Evolutionary conservation across 2,113 vertebrate genomes (phyloP).

Genomic region (Phainopepla nitens): DNA sequence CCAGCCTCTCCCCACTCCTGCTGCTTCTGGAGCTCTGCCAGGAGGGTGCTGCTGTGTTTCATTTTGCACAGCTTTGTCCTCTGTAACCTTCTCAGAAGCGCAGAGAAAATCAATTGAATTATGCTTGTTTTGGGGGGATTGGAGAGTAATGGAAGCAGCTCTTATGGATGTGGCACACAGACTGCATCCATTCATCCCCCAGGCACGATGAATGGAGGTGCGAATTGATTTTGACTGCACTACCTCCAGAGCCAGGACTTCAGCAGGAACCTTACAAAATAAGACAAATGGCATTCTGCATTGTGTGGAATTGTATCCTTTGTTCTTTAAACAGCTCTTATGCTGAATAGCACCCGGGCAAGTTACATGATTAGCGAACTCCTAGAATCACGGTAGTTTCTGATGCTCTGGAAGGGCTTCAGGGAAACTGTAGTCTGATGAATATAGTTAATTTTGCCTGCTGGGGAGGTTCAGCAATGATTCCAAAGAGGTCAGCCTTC

Average conservation of each 20-base stretch:
- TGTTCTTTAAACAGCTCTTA: constrained; percentile 61
- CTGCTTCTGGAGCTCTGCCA: not conserved
- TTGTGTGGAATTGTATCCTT: constrained; percentile 49
- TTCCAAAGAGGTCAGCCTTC: not conserved
- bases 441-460: not conserved
- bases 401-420: not conserved
- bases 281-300: constrained; percentile 62
- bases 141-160: constrained; percentile 31
- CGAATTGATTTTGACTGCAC: constrained; percentile 63
- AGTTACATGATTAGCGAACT: not conserved
- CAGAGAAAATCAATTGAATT: constrained; percentile 20
- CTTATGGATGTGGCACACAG: not conserved
- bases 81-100: not conserved
- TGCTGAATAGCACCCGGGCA: constrained; percentile 11
- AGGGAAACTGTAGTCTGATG: not conserved
- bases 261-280: constrained; percentile 44
- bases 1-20: not conserved
- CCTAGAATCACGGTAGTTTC: not conserved
- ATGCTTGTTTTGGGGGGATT: constrained; percentile 13
- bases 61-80: not conserved
- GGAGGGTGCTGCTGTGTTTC: not conserved
- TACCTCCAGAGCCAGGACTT: constrained; percentile 26
- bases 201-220: constrained; percentile 57
- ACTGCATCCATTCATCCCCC: constrained; percentile 31
- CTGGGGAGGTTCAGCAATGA: not conserved